These are phyloP conservation scores for Nudaria mundana DNA, from an alignment of 2,888 invertebrate species.

Conservation along the genomic window DNA sequence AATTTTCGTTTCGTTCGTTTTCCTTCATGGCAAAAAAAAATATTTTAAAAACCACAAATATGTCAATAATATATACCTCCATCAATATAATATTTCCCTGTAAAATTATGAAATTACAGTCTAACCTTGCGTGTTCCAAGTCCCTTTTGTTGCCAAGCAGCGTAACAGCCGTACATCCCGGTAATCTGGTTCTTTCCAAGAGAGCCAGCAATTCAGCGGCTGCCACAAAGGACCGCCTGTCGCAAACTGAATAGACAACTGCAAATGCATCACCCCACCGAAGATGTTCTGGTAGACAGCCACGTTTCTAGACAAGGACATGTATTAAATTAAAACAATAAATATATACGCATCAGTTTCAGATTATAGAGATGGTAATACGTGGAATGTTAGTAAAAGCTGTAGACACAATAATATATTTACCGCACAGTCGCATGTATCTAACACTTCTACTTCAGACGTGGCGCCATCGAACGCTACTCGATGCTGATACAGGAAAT, in stretches of 20 bases:
- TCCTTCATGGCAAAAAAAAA: too few species aligned
- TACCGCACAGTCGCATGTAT: slow-evolving; percentile 90
- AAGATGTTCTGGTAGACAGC: slow-evolving; percentile 87
- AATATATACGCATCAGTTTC: too few species aligned
- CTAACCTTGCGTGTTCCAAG: slow-evolving; percentile 88
- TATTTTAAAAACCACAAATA: too few species aligned
- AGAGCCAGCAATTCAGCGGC: slow-evolving; percentile 87
- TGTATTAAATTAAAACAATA: too few species aligned
- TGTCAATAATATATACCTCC: too few species aligned
- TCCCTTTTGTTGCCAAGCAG: slow-evolving; percentile 91
- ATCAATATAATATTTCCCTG: too few species aligned
- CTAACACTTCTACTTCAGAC: slow-evolving; percentile 89
- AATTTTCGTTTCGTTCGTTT: too few species aligned
- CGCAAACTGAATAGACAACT: slow-evolving; percentile 90
- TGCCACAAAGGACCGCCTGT: slow-evolving; percentile 87
- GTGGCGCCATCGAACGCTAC: slow-evolving; percentile 88
- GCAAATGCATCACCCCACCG: slow-evolving; percentile 93
- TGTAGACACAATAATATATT: slow-evolving; percentile 52
- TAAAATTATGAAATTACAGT: not conserved
- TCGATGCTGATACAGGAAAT: slow-evolving; percentile 89
- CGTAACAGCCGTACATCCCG: slow-evolving; percentile 88
- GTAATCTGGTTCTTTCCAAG: slow-evolving; percentile 86
- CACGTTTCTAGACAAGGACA: slow-evolving; percentile 83
- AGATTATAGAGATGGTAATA: too few species aligned
- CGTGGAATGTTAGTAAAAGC: slow-evolving; percentile 17